Conservation (phyloP, 1,140 invertebrate genomes). For the Cotesia vestalis region DNA sequence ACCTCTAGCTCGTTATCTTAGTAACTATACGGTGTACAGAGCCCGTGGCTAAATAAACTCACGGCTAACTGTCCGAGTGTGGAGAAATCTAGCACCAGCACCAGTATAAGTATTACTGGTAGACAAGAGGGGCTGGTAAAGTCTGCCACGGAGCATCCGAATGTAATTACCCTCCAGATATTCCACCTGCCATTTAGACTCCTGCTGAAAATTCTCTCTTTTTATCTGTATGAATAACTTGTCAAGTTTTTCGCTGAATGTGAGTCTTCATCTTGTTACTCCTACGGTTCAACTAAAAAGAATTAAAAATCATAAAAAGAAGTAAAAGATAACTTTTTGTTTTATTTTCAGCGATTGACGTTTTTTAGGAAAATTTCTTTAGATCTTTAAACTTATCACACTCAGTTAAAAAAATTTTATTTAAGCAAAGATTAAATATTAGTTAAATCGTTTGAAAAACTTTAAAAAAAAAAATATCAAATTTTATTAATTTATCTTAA, state of each 20-base stretch:
- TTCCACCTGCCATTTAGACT: slow-evolving; percentile 32
- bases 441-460: too few relatives aligned
- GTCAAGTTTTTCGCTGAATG: background rate
- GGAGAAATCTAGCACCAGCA: background rate
- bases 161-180: slow-evolving; percentile 39
- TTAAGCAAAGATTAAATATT: too few relatives aligned
- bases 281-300: background rate
- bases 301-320: too few relatives aligned
- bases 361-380: too few relatives aligned
- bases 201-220: background rate
- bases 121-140: slow-evolving; percentile 8
- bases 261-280: background rate
- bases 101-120: too few relatives aligned
- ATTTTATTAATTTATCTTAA: too few relatives aligned
- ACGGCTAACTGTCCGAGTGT: slow-evolving; percentile 25
- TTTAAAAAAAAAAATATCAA: too few relatives aligned
- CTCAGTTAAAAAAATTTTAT: too few relatives aligned
- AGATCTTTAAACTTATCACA: too few relatives aligned
- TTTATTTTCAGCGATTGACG: too few relatives aligned
- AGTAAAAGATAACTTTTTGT: too few relatives aligned
- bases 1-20: too few relatives aligned
- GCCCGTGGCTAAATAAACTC: slow-evolving; percentile 41
- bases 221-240: slow-evolving; percentile 30
- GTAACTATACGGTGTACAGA: slow-evolving; percentile 2
- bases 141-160: background rate